A percentile compares a stretch with the other conserved stretches of the same genome.
These are phyloP conservation scores for Nothocercus julius DNA, from an alignment of 2,113 vertebrate species.

Conservation along the genomic window DNA sequence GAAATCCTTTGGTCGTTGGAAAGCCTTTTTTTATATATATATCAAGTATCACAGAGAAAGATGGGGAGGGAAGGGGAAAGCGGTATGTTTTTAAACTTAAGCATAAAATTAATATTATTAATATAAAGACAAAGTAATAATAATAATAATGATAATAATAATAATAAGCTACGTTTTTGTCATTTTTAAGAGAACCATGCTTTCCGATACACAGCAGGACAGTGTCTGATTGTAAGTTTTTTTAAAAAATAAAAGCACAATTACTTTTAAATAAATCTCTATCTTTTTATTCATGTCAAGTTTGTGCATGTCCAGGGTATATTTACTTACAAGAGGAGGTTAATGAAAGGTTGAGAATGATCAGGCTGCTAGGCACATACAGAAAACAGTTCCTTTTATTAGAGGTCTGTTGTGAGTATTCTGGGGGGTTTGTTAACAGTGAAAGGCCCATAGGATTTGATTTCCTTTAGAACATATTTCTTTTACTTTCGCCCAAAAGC, in stretches of 20 bases:
- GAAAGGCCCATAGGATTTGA: background rate
- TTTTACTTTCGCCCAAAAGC: background rate
- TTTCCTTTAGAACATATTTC: background rate
- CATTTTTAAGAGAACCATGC: constrained; percentile 68
- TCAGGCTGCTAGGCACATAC: background rate
- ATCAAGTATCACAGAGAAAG: constrained; percentile 50
- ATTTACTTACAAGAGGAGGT: background rate
- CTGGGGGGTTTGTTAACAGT: background rate
- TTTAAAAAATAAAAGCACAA: constrained; percentile 81
- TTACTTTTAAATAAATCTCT: constrained; percentile 74
- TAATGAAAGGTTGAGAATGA: background rate
- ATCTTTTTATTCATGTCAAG: background rate
- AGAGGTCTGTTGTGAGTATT: constrained; percentile 41
- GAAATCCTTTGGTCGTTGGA: constrained; percentile 29
- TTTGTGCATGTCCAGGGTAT: constrained; percentile 9
- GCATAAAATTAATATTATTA: constrained; percentile 81
- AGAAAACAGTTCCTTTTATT: background rate
- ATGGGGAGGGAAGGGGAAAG: constrained; percentile 30
- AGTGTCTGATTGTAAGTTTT: constrained; percentile 81
- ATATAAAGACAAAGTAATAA: constrained; percentile 77
- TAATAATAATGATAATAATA: constrained; percentile 63
- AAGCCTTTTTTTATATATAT: constrained; percentile 34
- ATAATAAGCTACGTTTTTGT: constrained; percentile 67
- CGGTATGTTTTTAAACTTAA: constrained; percentile 64
- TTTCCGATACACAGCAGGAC: constrained; percentile 75